Evolutionary conservation across 2,888 invertebrate species (phyloP).

Genomic region (Chesias legatella): DNA sequence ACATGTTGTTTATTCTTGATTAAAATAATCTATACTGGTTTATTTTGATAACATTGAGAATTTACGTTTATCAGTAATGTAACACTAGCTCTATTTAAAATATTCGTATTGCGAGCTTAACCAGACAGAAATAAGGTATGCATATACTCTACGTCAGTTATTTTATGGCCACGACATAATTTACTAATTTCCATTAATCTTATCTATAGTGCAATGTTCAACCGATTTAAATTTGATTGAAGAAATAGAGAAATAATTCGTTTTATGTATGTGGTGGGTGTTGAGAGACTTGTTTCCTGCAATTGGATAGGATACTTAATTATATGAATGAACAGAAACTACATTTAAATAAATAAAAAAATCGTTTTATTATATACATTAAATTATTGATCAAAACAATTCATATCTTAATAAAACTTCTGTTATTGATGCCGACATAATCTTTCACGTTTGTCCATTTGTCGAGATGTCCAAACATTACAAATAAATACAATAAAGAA

Average conservation of each 20-base stretch:
- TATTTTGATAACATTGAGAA: neutral
- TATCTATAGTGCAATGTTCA: neutral
- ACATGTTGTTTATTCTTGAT: conserved; percentile 1
- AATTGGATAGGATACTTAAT: too few species aligned
- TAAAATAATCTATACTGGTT: neutral
- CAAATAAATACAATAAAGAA: conserved; percentile 53
- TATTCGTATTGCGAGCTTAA: too few species aligned
- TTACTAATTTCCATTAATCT: conserved; percentile 3
- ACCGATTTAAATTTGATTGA: neutral
- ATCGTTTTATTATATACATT: conserved; percentile 77
- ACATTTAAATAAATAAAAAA: conserved; percentile 65
- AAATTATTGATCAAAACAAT: conserved; percentile 71
- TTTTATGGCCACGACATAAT: conserved; percentile 16
- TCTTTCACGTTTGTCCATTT: conserved; percentile 52
- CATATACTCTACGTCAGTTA: neutral
- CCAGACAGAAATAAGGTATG: too few species aligned
- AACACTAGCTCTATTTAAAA: too few species aligned
- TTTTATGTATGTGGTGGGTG: too few species aligned
- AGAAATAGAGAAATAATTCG: too few species aligned
- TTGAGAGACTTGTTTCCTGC: too few species aligned
- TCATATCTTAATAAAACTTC: conserved; percentile 65
- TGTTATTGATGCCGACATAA: conserved; percentile 70
- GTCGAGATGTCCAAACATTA: conserved; percentile 46
- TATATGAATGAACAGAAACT: conserved; percentile 22
- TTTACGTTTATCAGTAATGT: too few species aligned